phyloP scores from a whole-genome alignment of 2,113 vertebrate genomes.

The Phrynosoma platyrhinos region DNA sequence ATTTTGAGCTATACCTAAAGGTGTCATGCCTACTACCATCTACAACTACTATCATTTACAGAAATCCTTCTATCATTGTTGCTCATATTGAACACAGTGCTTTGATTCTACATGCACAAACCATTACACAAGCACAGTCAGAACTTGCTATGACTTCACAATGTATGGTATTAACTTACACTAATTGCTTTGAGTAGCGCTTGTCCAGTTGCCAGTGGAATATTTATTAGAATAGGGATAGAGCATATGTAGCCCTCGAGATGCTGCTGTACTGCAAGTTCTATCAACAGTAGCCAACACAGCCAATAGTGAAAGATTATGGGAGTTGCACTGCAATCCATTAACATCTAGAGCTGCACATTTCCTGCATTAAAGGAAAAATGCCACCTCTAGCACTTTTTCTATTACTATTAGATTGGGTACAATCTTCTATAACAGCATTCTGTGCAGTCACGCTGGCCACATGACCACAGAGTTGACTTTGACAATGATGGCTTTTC shows the following conservation, averaged over 20 bases:
- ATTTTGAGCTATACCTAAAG: neutral
- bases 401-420: neutral
- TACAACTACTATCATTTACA: neutral
- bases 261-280: no score
- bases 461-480: no score
- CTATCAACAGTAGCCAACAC: no score
- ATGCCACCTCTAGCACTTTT: neutral
- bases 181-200: no score
- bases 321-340: no score
- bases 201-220: neutral
- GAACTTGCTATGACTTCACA: neutral
- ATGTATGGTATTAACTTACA: neutral
- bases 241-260: no score
- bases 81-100: neutral
- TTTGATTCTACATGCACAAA: neutral
- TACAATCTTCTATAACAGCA: no score
- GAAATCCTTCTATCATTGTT: neutral
- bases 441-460: no score
- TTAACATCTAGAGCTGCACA: no score
- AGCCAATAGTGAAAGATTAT: no score
- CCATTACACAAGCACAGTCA: neutral
- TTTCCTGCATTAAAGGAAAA: neutral
- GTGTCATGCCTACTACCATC: neutral
- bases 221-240: neutral
- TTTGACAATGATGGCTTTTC: no score